Evolutionary conservation across 1,140 invertebrate genomes (phyloP).

Genomic region (Gonioctena quinquepunctata): DNA sequence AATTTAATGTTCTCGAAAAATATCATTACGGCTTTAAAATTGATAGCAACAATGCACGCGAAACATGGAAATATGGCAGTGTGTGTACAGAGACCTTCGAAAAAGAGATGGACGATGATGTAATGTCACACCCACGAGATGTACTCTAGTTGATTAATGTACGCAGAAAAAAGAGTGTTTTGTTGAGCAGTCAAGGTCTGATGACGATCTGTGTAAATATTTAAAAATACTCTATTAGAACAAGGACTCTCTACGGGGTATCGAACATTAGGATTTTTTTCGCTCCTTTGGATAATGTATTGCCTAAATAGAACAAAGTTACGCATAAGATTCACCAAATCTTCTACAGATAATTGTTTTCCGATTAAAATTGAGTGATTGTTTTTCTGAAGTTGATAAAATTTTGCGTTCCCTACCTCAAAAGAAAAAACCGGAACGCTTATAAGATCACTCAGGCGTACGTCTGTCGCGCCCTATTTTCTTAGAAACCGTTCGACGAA

Average conservation of each 20-base stretch:
- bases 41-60: background rate
- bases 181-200: background rate
- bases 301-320: no score
- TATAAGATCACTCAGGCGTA: no score
- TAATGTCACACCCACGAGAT: constrained; percentile 15
- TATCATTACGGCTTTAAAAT: background rate
- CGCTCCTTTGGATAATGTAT: no score
- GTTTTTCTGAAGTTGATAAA: no score
- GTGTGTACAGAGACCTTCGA: background rate
- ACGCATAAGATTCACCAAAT: no score
- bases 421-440: no score
- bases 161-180: constrained; percentile 12
- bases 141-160: constrained; percentile 13
- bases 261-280: no score
- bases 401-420: no score
- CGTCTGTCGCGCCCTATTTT: no score
- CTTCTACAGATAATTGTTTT: no score
- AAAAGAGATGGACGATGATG: constrained; percentile 3
- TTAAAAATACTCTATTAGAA: constrained; percentile 5
- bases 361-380: no score
- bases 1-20: constrained; percentile 1
- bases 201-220: constrained; percentile 7
- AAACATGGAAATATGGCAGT: background rate
- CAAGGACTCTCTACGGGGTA: background rate
- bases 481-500: no score